Percentiles rank a stretch among this genome's conserved stretches.
These are phyloP conservation scores for Characodon lateralis DNA, from an alignment of 2,797 vertebrate species.

Conservation along the genomic window DNA sequence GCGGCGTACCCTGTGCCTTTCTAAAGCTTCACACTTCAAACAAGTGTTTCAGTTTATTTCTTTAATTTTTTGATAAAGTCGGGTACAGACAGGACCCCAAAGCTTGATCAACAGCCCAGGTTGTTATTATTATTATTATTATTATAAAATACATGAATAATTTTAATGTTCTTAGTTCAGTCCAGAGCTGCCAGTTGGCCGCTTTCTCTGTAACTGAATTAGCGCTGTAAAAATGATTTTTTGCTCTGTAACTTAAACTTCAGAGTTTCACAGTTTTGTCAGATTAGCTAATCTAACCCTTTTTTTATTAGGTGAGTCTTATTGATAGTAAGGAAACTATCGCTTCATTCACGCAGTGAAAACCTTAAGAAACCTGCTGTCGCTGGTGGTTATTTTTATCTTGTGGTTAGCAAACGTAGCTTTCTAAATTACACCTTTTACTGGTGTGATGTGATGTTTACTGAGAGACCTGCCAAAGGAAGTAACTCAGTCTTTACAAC, in stretches of 20 bases:
- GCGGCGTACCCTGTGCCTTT: no score
- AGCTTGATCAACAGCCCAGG: background rate
- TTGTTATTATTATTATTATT: no score
- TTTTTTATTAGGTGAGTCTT: background rate
- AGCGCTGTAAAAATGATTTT: background rate
- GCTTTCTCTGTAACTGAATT: background rate
- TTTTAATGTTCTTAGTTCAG: background rate
- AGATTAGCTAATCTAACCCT: background rate
- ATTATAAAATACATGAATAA: no score
- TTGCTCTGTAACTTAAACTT: background rate
- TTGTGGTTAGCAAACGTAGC: constrained; percentile 41
- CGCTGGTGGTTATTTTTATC: constrained; percentile 31
- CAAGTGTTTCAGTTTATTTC: background rate
- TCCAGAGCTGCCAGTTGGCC: no score
- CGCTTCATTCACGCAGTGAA: constrained; percentile 24
- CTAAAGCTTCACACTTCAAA: no score
- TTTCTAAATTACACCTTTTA: constrained; percentile 24
- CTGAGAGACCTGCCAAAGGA: constrained; percentile 22
- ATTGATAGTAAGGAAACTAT: constrained; percentile 18
- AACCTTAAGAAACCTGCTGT: constrained; percentile 19
- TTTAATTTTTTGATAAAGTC: background rate
- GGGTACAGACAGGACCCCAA: background rate
- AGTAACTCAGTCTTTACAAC: constrained; percentile 6
- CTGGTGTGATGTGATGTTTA: constrained; percentile 15
- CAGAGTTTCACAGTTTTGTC: background rate